Percentiles rank a stretch among this genome's conserved stretches.
Conservation (phyloP, 2,888 invertebrate species). For the Athalia circularis region DNA sequence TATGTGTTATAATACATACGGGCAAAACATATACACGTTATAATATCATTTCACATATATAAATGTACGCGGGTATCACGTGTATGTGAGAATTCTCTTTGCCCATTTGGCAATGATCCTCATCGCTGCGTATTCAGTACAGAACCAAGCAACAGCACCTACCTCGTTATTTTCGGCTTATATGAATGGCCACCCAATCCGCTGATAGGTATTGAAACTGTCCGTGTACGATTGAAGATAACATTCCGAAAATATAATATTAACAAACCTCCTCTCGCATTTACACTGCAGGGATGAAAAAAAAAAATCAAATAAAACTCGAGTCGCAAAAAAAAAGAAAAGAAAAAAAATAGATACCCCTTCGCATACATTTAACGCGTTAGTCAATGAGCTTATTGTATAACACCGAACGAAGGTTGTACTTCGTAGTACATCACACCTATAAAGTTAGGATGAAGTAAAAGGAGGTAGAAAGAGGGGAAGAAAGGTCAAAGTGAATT, state of each 20-base stretch:
- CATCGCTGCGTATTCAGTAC: constrained; percentile 56
- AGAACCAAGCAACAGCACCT: constrained; percentile 51
- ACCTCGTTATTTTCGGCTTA: constrained; percentile 68
- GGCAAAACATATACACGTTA: too few species aligned
- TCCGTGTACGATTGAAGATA: constrained; percentile 32
- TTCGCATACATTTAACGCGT: too few species aligned
- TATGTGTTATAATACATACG: too few species aligned
- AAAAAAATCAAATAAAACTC: too few species aligned
- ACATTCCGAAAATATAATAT: constrained; percentile 18
- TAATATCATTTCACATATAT: neutral
- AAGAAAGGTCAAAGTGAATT: constrained; percentile 28
- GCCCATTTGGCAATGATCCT: constrained; percentile 55
- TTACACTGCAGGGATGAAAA: too few species aligned
- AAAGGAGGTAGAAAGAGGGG: neutral
- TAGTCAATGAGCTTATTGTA: too few species aligned
- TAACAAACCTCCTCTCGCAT: too few species aligned
- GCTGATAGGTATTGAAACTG: constrained; percentile 45
- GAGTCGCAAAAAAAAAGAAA: too few species aligned
- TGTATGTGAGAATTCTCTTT: constrained; percentile 44
- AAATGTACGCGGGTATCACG: neutral
- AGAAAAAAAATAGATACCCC: too few species aligned
- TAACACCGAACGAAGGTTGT: too few species aligned
- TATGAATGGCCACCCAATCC: constrained; percentile 53
- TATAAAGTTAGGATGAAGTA: neutral
- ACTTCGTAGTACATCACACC: too few species aligned